Evolutionary conservation across 2,888 invertebrate species (phyloP).

Genomic region (Cerastis rubricosa): DNA sequence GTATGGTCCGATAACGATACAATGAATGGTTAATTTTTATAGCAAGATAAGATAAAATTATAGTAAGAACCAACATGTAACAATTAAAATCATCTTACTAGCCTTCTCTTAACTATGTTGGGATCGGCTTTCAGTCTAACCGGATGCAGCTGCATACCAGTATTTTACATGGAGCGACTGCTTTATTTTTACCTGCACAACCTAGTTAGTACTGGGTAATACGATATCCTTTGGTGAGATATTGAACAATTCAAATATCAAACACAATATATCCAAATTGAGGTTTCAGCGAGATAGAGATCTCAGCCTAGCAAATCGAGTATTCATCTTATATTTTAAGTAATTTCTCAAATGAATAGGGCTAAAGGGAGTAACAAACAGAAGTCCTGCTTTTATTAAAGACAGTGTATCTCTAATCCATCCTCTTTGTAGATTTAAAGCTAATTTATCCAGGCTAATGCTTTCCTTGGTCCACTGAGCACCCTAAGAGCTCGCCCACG

Average conservation of each 20-base stretch:
- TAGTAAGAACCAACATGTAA: no score
- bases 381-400: conserved; percentile 22
- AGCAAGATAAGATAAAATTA: no score
- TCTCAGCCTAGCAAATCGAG: neutral
- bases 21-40: neutral
- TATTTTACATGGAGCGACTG: no score
- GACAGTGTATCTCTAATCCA: conserved; percentile 37
- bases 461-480: conserved; percentile 32
- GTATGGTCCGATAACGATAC: neutral
- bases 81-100: no score
- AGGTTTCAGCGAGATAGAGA: neutral
- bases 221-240: no score
- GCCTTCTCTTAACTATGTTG: no score
- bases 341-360: conserved; percentile 32
- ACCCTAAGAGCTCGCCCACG: conserved; percentile 19
- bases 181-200: no score
- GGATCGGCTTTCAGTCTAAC: no score
- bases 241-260: neutral
- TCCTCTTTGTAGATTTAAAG: conserved; percentile 46
- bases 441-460: conserved; percentile 48
- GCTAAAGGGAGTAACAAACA: conserved; percentile 20
- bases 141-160: no score
- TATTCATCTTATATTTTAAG: conserved; percentile 27
- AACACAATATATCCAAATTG: conserved; percentile 4
- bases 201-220: no score